Evolutionary conservation across 1,140 invertebrate species (phyloP).

Genomic region (Pachypeltis micranthus): DNA sequence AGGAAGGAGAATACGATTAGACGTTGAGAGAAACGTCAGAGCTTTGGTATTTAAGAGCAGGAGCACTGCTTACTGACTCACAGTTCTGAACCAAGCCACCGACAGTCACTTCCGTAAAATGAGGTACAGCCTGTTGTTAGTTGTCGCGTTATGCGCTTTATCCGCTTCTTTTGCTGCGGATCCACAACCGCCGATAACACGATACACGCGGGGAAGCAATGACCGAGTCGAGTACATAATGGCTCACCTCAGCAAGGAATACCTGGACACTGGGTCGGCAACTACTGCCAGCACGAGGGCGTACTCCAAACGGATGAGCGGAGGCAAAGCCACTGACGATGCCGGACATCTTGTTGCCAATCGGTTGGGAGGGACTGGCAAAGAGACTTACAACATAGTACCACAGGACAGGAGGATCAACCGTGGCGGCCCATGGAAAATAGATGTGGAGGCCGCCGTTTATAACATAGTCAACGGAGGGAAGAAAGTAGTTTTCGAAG

Average conservation of each 20-base stretch:
- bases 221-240: slow-evolving; percentile 8
- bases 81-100: too few species aligned
- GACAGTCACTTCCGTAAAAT: too few species aligned
- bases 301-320: neutral
- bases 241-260: neutral
- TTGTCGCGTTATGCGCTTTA: too few species aligned
- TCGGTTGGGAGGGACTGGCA: slow-evolving; percentile 2
- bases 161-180: too few species aligned
- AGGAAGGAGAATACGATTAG: too few species aligned
- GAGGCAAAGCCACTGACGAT: neutral
- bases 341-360: slow-evolving; percentile 4
- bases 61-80: too few species aligned
- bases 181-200: neutral
- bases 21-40: too few species aligned
- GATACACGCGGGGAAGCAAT: neutral
- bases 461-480: neutral
- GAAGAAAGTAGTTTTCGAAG: neutral
- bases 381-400: slow-evolving; percentile 9
- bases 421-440: neutral
- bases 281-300: neutral
- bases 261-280: slow-evolving; percentile 3
- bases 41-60: too few species aligned
- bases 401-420: slow-evolving; percentile 3
- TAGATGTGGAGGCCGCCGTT: neutral
- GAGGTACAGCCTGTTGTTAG: too few species aligned